Percentiles rank a stretch among this genome's conserved stretches.
These are phyloP conservation scores for Lycocorax pyrrhopterus DNA, from an alignment of 2,113 vertebrate genomes.

Conservation along the genomic window DNA sequence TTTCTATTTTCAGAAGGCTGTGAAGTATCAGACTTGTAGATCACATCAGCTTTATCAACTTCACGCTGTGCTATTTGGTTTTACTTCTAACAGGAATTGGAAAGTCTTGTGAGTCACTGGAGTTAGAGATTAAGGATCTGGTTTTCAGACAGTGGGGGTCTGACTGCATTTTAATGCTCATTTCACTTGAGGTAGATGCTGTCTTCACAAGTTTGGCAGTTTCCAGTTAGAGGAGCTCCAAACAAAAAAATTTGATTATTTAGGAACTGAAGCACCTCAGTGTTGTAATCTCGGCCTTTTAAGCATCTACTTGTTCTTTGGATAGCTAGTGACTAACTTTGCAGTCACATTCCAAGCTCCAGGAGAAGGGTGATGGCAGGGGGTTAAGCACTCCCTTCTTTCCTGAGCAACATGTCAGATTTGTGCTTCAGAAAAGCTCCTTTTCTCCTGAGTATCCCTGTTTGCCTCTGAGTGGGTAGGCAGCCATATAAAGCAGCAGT, in stretches of 20 bases:
- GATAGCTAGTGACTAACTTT: neutral
- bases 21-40: neutral
- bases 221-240: neutral
- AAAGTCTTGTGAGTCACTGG: neutral
- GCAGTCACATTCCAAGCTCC: neutral
- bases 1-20: neutral
- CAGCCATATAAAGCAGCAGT: neutral
- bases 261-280: neutral
- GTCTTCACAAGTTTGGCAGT: neutral
- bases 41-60: conserved; percentile 3
- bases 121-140: neutral
- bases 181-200: neutral
- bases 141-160: neutral
- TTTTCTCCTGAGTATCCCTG: neutral
- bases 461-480: neutral
- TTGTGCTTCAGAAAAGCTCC: neutral
- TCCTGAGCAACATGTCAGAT: neutral
- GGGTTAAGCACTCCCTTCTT: neutral
- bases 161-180: neutral
- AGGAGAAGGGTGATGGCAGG: neutral
- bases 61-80: neutral
- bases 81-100: neutral
- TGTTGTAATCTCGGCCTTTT: neutral
- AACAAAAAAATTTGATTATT: neutral
- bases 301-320: neutral